A percentile compares a stretch with the other conserved stretches of the same genome.
Evolutionary conservation across 1,140 invertebrate genomes (phyloP).

Genomic region (Melanaphis sacchari): DNA sequence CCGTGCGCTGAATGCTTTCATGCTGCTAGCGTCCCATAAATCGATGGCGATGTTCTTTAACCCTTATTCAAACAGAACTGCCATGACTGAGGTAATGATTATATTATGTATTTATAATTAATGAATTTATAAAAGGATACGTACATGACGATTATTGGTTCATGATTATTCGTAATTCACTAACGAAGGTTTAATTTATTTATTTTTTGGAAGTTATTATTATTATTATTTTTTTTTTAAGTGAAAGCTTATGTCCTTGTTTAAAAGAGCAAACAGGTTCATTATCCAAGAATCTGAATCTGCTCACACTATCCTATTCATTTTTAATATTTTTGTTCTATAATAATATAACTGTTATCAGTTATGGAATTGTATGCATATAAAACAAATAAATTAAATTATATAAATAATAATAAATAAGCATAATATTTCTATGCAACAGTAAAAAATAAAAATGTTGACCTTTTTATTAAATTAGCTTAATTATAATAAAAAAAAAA

Average conservation of each 20-base stretch:
- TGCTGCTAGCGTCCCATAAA: conserved; percentile 74
- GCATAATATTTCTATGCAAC: background rate
- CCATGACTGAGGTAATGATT: conserved; percentile 70
- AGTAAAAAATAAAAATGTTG: background rate
- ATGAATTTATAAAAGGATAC: background rate
- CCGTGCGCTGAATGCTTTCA: conserved; percentile 72
- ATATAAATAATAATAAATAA: background rate
- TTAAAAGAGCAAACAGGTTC: background rate
- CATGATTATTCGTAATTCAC: background rate
- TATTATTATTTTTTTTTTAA: background rate
- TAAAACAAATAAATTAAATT: background rate
- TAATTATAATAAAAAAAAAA: too few species aligned
- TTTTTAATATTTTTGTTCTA: too few species aligned
- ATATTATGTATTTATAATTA: background rate
- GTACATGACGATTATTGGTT: background rate
- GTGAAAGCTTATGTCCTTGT: background rate
- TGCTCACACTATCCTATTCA: background rate
- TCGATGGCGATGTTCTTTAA: conserved; percentile 77
- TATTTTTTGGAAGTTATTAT: too few species aligned
- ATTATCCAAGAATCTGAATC: background rate
- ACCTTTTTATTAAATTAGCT: background rate
- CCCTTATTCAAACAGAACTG: conserved; percentile 74
- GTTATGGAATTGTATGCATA: background rate
- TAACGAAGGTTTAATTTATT: background rate
- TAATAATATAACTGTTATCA: background rate